Conservation (phyloP, 2,113 vertebrate genomes). For the Clarias magur region DNA sequence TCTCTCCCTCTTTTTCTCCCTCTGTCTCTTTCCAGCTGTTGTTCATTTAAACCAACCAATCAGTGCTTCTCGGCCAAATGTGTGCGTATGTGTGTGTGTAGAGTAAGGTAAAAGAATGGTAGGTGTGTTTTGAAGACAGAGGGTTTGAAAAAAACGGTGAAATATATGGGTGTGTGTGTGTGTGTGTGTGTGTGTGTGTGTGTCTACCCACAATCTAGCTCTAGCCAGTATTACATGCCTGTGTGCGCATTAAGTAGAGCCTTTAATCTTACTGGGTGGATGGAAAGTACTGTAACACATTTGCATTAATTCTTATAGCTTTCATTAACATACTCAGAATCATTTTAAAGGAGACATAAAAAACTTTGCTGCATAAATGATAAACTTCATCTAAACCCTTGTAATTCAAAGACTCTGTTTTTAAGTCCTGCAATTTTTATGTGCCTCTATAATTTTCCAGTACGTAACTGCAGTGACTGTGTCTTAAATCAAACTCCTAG, state of each 20-base stretch:
- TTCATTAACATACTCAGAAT: neutral
- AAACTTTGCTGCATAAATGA: neutral
- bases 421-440: neutral
- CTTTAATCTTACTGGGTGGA: constrained; percentile 29
- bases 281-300: constrained; percentile 31
- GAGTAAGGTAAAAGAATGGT: neutral
- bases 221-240: constrained; percentile 24
- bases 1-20: neutral
- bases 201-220: constrained; percentile 11
- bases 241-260: constrained; percentile 27
- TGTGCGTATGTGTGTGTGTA: constrained; percentile 19
- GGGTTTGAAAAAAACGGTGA: neutral
- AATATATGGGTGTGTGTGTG: neutral
- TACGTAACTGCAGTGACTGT: neutral
- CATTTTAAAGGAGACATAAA: neutral
- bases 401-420: constrained; percentile 9
- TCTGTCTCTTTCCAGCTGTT: constrained; percentile 34
- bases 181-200: constrained; percentile 24
- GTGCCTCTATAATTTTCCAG: neutral
- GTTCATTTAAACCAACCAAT: constrained; percentile 46
- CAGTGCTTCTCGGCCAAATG: constrained; percentile 21
- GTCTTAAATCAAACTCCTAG: neutral
- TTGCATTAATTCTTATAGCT: neutral
- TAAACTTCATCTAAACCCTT: neutral
- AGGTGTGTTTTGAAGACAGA: constrained; percentile 16